phyloP scores from a whole-genome alignment of 64 coral and sea anemone species.

The Stichodactyla mertensii region DNA sequence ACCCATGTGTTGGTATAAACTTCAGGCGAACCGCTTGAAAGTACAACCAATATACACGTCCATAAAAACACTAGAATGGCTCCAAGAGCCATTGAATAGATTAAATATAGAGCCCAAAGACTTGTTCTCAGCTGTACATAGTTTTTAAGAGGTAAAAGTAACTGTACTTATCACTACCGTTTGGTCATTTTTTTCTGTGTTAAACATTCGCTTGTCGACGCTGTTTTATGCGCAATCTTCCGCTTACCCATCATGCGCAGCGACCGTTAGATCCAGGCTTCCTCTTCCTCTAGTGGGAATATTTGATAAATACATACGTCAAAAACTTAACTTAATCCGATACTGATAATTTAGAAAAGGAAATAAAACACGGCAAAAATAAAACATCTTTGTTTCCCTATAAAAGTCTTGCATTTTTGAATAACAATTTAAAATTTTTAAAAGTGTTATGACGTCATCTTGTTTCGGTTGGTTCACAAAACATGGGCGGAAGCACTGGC shows the following conservation, averaged over 20 bases:
- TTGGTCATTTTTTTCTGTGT: background rate
- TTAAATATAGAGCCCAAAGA: background rate
- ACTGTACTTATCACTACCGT: background rate
- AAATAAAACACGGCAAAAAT: background rate
- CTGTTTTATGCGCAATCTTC: background rate
- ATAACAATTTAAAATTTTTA: background rate
- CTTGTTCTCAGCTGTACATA: conserved; percentile 4
- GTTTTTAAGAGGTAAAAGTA: background rate
- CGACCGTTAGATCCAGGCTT: background rate
- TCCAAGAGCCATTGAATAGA: conserved; percentile 1
- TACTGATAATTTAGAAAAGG: background rate
- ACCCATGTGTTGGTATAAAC: background rate
- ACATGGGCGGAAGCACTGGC: background rate
- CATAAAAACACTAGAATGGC: background rate
- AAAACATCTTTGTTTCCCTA: background rate
- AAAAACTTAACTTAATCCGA: background rate
- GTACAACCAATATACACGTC: too few relatives aligned
- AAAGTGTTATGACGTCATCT: background rate
- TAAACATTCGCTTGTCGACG: background rate
- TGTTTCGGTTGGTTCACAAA: background rate
- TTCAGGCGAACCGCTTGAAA: too few relatives aligned
- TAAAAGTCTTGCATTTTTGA: background rate
- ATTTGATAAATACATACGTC: background rate
- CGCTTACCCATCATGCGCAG: background rate
- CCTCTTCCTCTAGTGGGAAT: background rate